These are phyloP conservation scores for Zingel zingel DNA, from an alignment of 2,113 vertebrate genomes.

Conservation along the genomic window DNA sequence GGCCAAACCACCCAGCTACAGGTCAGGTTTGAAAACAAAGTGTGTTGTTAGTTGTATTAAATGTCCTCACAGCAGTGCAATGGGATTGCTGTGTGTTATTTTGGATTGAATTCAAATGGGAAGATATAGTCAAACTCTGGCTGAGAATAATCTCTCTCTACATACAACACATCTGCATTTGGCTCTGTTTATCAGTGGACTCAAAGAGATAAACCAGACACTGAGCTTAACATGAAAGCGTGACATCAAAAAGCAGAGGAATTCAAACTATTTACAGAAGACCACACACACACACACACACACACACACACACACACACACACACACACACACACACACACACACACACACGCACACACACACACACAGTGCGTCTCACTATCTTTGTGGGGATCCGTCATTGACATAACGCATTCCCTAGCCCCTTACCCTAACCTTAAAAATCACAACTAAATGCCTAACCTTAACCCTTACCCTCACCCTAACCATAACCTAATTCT, in stretches of 20 bases:
- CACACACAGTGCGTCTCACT: no score
- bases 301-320: background rate
- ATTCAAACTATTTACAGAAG: conserved; percentile 77
- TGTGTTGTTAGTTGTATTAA: background rate
- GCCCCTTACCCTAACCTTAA: no score
- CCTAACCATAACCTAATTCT: no score
- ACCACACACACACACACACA: conserved; percentile 45
- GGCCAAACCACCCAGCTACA: conserved; percentile 29
- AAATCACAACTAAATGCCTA: no score
- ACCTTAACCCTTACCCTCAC: no score
- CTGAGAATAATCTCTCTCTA: background rate
- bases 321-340: conserved; percentile 16
- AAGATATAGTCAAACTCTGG: conserved; percentile 2
- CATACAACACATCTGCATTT: background rate
- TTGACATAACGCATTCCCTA: no score
- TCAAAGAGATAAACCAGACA: conserved; percentile 45
- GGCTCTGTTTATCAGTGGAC: conserved; percentile 47
- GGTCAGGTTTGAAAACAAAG: conserved; percentile 21
- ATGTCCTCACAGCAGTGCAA: background rate
- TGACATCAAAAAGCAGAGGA: conserved; percentile 66
- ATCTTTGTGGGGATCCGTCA: no score
- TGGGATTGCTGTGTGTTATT: background rate
- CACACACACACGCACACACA: no score
- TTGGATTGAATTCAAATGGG: background rate
- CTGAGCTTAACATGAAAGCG: conserved; percentile 63